Percentiles rank a stretch among this genome's conserved stretches.
Conservation (phyloP, 2,888 invertebrate species). For the Danaus chrysippus region DNA sequence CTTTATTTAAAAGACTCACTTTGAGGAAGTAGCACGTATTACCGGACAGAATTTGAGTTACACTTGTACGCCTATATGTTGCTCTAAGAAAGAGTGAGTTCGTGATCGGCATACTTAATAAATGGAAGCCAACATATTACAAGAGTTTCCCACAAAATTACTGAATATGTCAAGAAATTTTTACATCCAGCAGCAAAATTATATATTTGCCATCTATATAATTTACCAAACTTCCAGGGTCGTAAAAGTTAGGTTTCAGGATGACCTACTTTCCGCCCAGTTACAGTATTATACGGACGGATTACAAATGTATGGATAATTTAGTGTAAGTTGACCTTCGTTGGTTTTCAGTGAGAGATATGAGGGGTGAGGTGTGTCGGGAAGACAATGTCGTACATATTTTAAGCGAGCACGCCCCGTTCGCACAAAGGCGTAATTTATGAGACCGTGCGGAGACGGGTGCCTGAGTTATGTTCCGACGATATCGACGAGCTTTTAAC, state of each 20-base stretch:
- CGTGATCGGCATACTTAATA: slow-evolving; percentile 18
- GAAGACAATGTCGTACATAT: slow-evolving; percentile 78
- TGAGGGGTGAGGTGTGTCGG: slow-evolving; percentile 63
- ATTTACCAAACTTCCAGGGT: background rate
- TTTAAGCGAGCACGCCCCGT: slow-evolving; percentile 74
- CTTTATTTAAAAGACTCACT: background rate
- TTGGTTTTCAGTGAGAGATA: slow-evolving; percentile 50
- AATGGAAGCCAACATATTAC: slow-evolving; percentile 14
- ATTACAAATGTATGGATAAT: slow-evolving; percentile 50
- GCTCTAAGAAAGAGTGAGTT: slow-evolving; percentile 16
- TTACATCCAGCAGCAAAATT: background rate
- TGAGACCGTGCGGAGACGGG: slow-evolving; percentile 76
- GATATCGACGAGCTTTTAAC: slow-evolving; percentile 79
- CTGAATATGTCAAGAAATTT: slow-evolving; percentile 12
- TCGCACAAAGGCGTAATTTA: slow-evolving; percentile 78
- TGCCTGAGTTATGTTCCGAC: slow-evolving; percentile 74
- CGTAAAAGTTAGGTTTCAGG: slow-evolving; percentile 32
- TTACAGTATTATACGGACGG: slow-evolving; percentile 42
- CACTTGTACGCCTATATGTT: slow-evolving; percentile 16
- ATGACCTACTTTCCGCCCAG: slow-evolving; percentile 57
- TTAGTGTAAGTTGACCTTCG: slow-evolving; percentile 56
- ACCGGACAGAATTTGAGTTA: slow-evolving; percentile 17
- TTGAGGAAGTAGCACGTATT: background rate
- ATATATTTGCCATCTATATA: background rate
- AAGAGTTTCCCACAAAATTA: slow-evolving; percentile 10